phyloP scores from a whole-genome alignment of 2,797 vertebrate species.

The Chelon labrosus region DNA sequence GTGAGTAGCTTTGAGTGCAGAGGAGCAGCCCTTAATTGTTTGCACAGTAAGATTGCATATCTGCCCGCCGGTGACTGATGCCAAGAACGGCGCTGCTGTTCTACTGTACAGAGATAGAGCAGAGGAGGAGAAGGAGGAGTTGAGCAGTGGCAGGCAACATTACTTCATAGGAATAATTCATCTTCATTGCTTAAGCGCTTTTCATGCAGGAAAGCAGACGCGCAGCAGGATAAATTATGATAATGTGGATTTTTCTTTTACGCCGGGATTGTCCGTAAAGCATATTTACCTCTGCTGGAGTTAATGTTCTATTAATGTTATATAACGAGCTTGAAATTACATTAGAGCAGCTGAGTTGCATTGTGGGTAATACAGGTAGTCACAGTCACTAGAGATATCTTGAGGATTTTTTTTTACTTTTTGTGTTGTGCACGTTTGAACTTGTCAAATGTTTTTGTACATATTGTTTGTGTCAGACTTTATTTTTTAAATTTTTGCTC shows the following conservation, averaged over 20 bases:
- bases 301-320: slow-evolving; percentile 24
- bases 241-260: too few relatives aligned
- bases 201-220: slow-evolving; percentile 16
- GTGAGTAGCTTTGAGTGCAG: slow-evolving; percentile 70
- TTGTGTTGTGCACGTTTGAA: too few relatives aligned
- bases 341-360: neutral
- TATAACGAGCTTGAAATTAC: slow-evolving; percentile 30
- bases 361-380: neutral
- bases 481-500: too few relatives aligned
- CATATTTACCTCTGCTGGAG: neutral
- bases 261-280: neutral
- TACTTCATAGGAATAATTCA: slow-evolving; percentile 47
- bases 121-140: slow-evolving; percentile 12
- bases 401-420: too few relatives aligned
- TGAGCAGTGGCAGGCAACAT: slow-evolving; percentile 42
- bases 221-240: neutral
- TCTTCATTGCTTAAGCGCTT: slow-evolving; percentile 26
- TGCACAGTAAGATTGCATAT: slow-evolving; percentile 79
- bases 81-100: slow-evolving; percentile 43
- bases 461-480: neutral
- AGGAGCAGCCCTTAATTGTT: slow-evolving; percentile 80
- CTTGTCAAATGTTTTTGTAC: too few relatives aligned
- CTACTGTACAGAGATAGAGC: slow-evolving; percentile 55
- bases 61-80: slow-evolving; percentile 68
- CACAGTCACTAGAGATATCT: neutral